phyloP scores from a whole-genome alignment of 2,113 vertebrate genomes.

The Nesoenas mayeri region DNA sequence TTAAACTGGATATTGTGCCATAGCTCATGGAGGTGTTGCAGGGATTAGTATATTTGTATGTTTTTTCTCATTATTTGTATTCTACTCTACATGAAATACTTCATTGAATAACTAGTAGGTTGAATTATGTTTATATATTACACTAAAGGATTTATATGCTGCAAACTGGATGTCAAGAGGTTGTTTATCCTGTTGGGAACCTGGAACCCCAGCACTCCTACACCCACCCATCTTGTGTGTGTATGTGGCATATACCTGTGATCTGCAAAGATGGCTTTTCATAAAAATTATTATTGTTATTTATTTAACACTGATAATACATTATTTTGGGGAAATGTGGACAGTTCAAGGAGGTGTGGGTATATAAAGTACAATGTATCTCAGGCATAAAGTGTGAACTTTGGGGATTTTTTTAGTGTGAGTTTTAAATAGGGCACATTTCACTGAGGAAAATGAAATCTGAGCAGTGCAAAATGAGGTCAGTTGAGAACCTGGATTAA shows the following conservation, averaged over 20 bases:
- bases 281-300: background rate
- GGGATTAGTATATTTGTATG: background rate
- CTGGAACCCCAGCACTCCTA: background rate
- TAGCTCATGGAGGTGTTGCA: background rate
- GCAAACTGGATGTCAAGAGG: background rate
- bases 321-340: background rate
- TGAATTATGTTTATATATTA: background rate
- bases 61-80: background rate
- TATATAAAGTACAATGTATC: background rate
- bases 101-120: background rate
- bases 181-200: background rate
- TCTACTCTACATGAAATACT: background rate
- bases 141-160: background rate
- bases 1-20: background rate
- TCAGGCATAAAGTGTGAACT: background rate
- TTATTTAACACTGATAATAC: background rate
- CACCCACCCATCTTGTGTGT: background rate
- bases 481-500: background rate
- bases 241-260: fast-evolving
- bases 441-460: background rate
- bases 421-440: background rate
- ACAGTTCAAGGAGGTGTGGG: background rate
- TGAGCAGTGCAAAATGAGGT: background rate
- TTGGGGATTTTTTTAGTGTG: background rate
- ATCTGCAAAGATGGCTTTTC: background rate